Conservation (phyloP, 2,113 vertebrate species). For the Eulemur macaco region DNA sequence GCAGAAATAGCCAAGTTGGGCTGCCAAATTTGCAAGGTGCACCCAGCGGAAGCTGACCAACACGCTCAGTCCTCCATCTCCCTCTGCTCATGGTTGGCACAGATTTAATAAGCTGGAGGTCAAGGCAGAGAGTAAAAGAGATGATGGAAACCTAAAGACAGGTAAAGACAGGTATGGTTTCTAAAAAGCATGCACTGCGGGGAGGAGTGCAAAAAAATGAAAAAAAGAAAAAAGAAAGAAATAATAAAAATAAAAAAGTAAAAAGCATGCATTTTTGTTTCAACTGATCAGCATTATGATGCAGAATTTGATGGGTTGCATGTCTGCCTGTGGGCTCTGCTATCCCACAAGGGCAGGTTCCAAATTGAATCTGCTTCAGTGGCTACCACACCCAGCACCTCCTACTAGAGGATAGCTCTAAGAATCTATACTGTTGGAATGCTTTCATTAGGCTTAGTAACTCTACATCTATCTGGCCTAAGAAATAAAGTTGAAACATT, state of each 20-base stretch:
- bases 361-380: neutral
- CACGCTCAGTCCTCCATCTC: fast-evolving
- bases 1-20: neutral
- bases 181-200: neutral
- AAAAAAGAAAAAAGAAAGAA: too few species aligned
- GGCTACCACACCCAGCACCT: neutral
- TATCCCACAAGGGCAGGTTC: neutral
- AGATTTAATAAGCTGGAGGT: neutral
- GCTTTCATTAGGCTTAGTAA: neutral
- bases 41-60: neutral
- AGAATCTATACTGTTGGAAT: neutral
- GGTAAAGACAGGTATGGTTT: neutral
- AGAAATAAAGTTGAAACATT: constrained; percentile 31
- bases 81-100: neutral
- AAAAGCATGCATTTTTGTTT: neutral
- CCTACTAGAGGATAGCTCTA: neutral
- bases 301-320: neutral
- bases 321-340: neutral
- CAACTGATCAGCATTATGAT: neutral
- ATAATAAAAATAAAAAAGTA: neutral
- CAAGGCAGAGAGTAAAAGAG: neutral
- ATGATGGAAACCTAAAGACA: neutral
- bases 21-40: neutral
- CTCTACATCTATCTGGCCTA: neutral
- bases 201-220: too few species aligned